Evolutionary conservation across 2,113 vertebrate genomes (phyloP), one percentile per base, ranked within the genome.

Genomic region (Morone saxatilis): DNA sequence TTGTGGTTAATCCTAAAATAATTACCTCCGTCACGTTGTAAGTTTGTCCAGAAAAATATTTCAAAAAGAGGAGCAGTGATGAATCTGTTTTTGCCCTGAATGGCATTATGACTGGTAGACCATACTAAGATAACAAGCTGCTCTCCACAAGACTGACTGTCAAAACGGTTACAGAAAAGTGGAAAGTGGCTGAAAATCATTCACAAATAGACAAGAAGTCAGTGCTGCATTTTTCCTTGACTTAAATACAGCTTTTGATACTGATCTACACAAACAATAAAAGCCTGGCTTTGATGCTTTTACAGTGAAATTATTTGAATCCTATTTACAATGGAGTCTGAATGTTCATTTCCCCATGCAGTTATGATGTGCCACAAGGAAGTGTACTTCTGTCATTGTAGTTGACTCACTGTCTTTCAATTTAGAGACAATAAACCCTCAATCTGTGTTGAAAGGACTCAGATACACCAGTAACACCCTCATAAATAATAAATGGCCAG

Each of bases 1-100:
- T 36, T 53, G 25, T 0, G 2, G 22, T 17, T 89, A 81, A 92
- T 91, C 86, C 79, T 13, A 36, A 22, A 79, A 74, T 85, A 78
- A 86, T 84, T 63, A 2, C 22, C 1, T 76, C 4, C 22, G n/a
- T 47, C 5, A 9, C 2, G 2, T 16, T 43, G 5, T 25, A 43
- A 36, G 14, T n/a, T 51, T 19, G 20, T 17, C 22, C 9, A 4
- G 16, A 60, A 45, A 47, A 22, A 4, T 19, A 41, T 4, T 5
- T 19, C 6, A 6, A 10, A 67, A 50, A 9, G n/a, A 8, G 20
- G 4, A 53, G 48, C 67, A 40, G 36, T 48, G 65, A 48, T 67
- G 7, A 67, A 48, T 31, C 13, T 48, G 22, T 48, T 48, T 40
- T 40, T 67, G 43, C 43, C 13, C 12, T 9, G 5, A 56, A 56